Conservation (phyloP, 2,113 vertebrate genomes). For the Archocentrus centrarchus region DNA sequence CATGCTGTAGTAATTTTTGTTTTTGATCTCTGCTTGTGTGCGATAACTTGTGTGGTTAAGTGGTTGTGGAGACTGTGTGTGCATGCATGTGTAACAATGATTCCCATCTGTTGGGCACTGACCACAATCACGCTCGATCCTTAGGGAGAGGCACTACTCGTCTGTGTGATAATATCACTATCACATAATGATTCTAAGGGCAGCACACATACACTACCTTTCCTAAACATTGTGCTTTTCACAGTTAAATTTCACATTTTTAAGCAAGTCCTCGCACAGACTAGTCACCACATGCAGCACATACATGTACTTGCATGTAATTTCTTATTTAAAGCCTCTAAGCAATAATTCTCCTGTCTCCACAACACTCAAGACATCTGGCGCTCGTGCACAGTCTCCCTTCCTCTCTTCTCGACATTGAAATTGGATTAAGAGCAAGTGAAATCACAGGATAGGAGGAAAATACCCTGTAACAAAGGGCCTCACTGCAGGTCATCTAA, state of each 20-base stretch:
- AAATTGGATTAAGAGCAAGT: constrained; percentile 75
- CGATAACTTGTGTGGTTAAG: constrained; percentile 16
- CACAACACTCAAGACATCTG: constrained; percentile 57
- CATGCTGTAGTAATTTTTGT: constrained; percentile 1
- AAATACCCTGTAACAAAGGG: constrained; percentile 55
- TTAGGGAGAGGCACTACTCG: constrained; percentile 35
- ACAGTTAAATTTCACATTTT: neutral
- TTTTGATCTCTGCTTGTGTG: constrained; percentile 16
- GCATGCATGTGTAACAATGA: constrained; percentile 38
- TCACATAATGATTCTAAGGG: constrained; percentile 41
- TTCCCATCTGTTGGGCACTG: constrained; percentile 58
- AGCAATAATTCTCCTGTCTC: constrained; percentile 35
- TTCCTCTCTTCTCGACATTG: constrained; percentile 40
- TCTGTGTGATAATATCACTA: constrained; percentile 55
- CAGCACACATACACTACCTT: neutral
- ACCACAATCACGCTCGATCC: constrained; percentile 29
- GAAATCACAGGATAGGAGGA: constrained; percentile 74
- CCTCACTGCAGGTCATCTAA: constrained; percentile 55
- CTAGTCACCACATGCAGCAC: neutral
- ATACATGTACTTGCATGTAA: constrained; percentile 29
- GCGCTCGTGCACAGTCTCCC: constrained; percentile 18
- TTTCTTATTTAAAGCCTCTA: constrained; percentile 18
- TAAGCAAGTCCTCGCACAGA: neutral
- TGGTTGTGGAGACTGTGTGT: constrained; percentile 13
- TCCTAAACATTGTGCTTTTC: neutral